Percentiles rank a stretch among this genome's conserved stretches.
These are phyloP conservation scores for Spheniscus humboldti DNA, from an alignment of 2,797 vertebrate species.

Conservation along the genomic window DNA sequence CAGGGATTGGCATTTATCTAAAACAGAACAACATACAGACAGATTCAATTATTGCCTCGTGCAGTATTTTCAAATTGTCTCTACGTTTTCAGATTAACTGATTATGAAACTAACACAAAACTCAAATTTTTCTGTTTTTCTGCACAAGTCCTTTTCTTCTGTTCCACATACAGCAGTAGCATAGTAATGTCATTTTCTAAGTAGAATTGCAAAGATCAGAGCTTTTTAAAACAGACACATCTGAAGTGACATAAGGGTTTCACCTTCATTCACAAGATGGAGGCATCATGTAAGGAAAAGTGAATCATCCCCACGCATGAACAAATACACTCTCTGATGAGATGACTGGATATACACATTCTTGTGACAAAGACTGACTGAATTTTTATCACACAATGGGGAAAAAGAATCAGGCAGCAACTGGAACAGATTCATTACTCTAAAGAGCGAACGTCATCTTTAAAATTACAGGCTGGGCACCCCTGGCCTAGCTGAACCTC, in stretches of 20 bases:
- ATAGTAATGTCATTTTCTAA: background rate
- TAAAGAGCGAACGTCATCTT: background rate
- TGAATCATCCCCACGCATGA: background rate
- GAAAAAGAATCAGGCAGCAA: background rate
- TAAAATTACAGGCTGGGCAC: background rate
- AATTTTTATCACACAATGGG: background rate
- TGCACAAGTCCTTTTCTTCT: background rate
- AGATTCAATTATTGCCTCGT: background rate
- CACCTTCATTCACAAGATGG: background rate
- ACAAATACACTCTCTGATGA: background rate
- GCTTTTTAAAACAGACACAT: slow-evolving; percentile 19
- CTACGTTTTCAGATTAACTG: background rate
- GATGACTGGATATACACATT: background rate
- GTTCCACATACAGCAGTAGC: background rate
- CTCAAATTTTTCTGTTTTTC: background rate
- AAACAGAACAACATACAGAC: background rate
- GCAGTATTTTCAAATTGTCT: background rate
- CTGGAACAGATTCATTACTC: background rate
- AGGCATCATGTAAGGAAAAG: background rate
- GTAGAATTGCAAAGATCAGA: background rate
- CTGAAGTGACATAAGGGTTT: background rate
- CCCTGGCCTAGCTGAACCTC: background rate
- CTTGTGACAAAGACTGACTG: background rate
- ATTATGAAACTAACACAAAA: background rate
- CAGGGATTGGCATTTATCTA: background rate